Evolutionary conservation across 2,888 invertebrate genomes (phyloP).

Genomic region (Yponomeuta cagnagella): DNA sequence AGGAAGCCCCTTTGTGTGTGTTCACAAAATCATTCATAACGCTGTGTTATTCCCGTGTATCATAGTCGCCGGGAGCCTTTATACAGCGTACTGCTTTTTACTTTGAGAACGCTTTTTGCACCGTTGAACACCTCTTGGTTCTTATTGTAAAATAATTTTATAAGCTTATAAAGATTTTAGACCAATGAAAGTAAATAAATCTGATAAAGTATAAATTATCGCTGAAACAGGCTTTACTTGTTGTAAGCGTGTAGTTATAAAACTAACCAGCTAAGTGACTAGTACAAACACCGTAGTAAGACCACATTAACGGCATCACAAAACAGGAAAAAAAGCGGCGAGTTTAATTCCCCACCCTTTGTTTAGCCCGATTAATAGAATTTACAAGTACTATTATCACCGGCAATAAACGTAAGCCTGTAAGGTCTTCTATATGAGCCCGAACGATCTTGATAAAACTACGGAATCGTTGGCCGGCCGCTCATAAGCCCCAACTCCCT

Average conservation of each 20-base stretch:
- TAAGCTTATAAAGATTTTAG: neutral
- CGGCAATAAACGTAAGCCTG: slow-evolving; percentile 8
- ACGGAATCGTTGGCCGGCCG: slow-evolving; percentile 16
- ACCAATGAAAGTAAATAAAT: neutral
- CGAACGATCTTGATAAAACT: slow-evolving; percentile 20
- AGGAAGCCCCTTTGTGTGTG: slow-evolving; percentile 8
- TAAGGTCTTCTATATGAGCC: slow-evolving; percentile 16
- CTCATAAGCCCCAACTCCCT: slow-evolving; percentile 19
- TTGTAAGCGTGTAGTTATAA: neutral
- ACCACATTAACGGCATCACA: neutral
- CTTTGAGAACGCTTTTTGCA: neutral
- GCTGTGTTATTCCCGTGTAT: neutral
- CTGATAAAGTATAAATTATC: too few species aligned
- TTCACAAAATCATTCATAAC: slow-evolving; percentile 12
- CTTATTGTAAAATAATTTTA: neutral
- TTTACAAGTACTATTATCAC: slow-evolving; percentile 14
- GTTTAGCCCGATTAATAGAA: slow-evolving; percentile 22
- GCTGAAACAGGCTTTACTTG: too few species aligned
- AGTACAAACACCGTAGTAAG: neutral
- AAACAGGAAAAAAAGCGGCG: neutral
- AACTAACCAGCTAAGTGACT: neutral
- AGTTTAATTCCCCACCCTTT: slow-evolving; percentile 23
- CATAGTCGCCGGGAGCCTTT: neutral
- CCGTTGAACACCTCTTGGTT: neutral
- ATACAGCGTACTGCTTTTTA: neutral